Evolutionary conservation across 2,888 invertebrate genomes (phyloP), one percentile per base, ranked within the genome.

Genomic region (Drosophila cracens): DNA sequence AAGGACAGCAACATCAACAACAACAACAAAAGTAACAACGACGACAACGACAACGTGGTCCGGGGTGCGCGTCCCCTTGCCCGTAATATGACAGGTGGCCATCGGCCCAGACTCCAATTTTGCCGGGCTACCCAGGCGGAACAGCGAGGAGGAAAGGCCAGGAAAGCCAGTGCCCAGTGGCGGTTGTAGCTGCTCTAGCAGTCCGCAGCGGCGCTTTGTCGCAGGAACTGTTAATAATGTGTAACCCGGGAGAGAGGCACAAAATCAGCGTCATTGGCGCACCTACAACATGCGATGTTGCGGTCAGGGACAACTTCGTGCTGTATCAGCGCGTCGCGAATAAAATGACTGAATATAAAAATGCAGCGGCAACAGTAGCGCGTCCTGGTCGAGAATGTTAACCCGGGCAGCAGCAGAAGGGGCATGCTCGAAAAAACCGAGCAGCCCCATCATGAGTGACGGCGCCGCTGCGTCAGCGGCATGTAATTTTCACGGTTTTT

Each of bases 211-310:
- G 74, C 70, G 82, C 87, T 81, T 81, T 86, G 88, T 88, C 87
- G 89, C 88, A 84, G 88, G 88, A 87, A 84, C 88, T 91, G 90
- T 90, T 91, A 89, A 83, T 87, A 91, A 85, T 91, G 87, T 90
- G 87, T 72, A 79, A 82, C 72, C 74, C 76, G 67, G 66, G 81
- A 76, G 79, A 25, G 82, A 87, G 89, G 87, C 86, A 89, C 87
- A 89, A 89, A 90, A 91, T 91, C 90, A 90, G 90, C 91, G 90
- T 89, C 91, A 91, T 91, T 90, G 91, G 90, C 91, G 89, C 91
- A 91, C 90, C 90, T 90, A 91, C 90, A 91, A 91, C 89, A 91
- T 91, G 91, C 91, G 88, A 90, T 90, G 91, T 91, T 90, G 91
- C 67, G 91, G 91, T 91, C 75, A 76, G 82, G 77, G 71, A 83